phyloP scores from a whole-genome alignment of 2,888 invertebrate species.

The Rugalucina vietnamica region DNA sequence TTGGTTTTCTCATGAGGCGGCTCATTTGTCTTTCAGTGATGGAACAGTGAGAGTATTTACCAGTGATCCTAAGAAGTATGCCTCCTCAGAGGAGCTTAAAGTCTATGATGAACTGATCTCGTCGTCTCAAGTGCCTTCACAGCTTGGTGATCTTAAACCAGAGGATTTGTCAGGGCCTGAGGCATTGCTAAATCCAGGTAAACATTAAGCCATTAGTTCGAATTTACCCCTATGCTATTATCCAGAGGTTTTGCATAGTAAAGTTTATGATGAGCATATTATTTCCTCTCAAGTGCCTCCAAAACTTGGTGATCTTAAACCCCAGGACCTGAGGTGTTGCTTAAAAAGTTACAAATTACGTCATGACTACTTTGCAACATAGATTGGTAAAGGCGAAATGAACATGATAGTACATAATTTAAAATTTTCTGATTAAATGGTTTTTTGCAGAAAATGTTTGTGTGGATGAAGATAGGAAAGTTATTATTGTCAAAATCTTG shows the following conservation, averaged over 20 bases:
- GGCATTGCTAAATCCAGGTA: constrained; percentile 90
- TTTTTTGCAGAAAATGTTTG: too few species aligned
- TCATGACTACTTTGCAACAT: too few species aligned
- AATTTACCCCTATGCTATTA: too few species aligned
- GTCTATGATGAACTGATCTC: constrained; percentile 90
- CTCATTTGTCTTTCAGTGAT: constrained; percentile 90
- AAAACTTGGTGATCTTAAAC: constrained; percentile 91
- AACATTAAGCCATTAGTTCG: too few species aligned
- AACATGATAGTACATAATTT: too few species aligned
- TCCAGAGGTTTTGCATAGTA: too few species aligned
- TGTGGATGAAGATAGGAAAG: too few species aligned
- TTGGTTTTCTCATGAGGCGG: too few species aligned
- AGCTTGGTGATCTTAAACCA: constrained; percentile 92
- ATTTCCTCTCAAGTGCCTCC: constrained; percentile 85
- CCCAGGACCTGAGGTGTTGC: constrained; percentile 95
- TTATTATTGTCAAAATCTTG: too few species aligned
- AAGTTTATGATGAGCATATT: constrained; percentile 90
- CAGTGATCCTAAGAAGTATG: constrained; percentile 86
- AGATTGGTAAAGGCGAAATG: too few species aligned
- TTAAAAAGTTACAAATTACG: too few species aligned
- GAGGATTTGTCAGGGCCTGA: constrained; percentile 94
- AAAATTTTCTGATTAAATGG: too few species aligned
- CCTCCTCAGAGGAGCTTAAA: constrained; percentile 87
- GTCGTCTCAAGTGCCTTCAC: constrained; percentile 85
- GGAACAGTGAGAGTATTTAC: constrained; percentile 95